Conservation (phyloP, 2,113 vertebrate genomes). For the Sylvietta virens region DNA sequence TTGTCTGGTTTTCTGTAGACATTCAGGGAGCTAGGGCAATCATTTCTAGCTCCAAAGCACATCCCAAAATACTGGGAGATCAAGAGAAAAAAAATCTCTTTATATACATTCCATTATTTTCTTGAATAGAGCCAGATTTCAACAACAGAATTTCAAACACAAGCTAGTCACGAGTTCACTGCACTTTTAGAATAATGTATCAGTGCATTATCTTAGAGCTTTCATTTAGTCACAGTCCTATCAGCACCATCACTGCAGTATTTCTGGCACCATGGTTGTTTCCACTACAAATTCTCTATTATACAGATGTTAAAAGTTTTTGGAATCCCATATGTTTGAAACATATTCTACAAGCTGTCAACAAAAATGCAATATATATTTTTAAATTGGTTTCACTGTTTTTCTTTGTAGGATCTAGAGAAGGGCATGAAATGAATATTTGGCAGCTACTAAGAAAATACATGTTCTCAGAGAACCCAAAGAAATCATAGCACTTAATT, state of each 20-base stretch:
- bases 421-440: not conserved
- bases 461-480: not conserved
- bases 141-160: constrained; percentile 13
- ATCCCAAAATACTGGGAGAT: not conserved
- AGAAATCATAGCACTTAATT: not conserved
- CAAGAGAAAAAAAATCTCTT: not conserved
- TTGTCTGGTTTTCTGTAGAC: not conserved
- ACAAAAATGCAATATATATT: constrained; percentile 26
- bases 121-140: constrained; percentile 12
- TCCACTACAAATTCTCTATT: not conserved
- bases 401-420: not conserved
- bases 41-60: constrained; percentile 4
- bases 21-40: not conserved
- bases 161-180: not conserved
- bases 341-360: not conserved
- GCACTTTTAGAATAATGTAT: not conserved
- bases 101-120: not conserved
- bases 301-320: constrained; percentile 11
- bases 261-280: not conserved
- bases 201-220: not conserved
- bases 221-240: not conserved
- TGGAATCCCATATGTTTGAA: not conserved
- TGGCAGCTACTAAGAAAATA: not conserved
- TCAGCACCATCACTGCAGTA: not conserved
- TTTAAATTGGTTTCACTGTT: not conserved